Evolutionary conservation across 1,140 invertebrate species (phyloP).

Genomic region (Mya arenaria): DNA sequence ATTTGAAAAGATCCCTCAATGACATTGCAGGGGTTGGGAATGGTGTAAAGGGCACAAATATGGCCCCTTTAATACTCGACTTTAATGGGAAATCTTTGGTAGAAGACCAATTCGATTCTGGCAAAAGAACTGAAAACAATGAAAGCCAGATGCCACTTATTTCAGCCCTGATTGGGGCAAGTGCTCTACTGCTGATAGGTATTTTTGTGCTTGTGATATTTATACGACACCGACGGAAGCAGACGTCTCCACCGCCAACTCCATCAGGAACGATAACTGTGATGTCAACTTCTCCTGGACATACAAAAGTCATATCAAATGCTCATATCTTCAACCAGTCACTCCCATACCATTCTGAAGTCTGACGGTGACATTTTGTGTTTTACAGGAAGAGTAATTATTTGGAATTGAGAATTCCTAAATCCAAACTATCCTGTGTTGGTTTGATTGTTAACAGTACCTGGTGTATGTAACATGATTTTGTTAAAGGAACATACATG

Average conservation of each 20-base stretch:
- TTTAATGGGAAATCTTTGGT: conserved; percentile 57
- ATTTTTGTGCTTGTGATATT: conserved; percentile 67
- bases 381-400: too few species aligned
- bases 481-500: too few species aligned
- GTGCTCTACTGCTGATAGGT: conserved; percentile 64
- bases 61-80: conserved; percentile 69
- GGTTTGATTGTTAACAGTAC: too few species aligned
- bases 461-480: too few species aligned
- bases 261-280: conserved; percentile 73
- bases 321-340: conserved; percentile 33
- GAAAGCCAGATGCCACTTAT: conserved; percentile 62
- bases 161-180: conserved; percentile 66
- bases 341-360: conserved; percentile 17
- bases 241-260: conserved; percentile 68
- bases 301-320: conserved; percentile 37
- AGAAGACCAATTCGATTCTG: conserved; percentile 44
- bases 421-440: too few species aligned
- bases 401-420: too few species aligned
- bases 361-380: too few species aligned
- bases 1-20: conserved; percentile 55
- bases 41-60: conserved; percentile 78
- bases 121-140: conserved; percentile 60
- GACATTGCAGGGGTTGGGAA: conserved; percentile 67
- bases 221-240: conserved; percentile 66
- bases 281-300: conserved; percentile 48